Percentiles rank a stretch among this genome's conserved stretches.
Conservation (phyloP, 2,113 vertebrate species). For the Potamarius usumacintae region DNA sequence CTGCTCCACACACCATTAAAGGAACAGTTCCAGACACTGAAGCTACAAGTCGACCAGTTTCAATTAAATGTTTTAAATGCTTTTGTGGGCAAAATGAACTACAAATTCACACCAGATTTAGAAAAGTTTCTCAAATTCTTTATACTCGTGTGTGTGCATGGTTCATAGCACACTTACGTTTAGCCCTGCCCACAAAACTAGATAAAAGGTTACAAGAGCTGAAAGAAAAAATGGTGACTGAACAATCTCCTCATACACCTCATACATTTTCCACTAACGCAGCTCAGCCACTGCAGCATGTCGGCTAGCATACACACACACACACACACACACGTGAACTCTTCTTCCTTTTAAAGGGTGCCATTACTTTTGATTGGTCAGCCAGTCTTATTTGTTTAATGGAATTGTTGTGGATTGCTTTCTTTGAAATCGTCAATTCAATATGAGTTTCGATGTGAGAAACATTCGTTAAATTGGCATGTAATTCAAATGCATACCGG, state of each 20-base stretch:
- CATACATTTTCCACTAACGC: not conserved
- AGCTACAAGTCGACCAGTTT: not conserved
- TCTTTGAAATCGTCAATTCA: not conserved
- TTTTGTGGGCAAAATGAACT: not conserved
- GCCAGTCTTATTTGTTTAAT: not conserved
- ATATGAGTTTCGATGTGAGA: not conserved
- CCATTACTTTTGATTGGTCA: not conserved
- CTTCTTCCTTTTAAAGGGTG: not conserved
- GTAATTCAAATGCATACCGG: no score
- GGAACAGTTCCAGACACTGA: not conserved
- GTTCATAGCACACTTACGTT: not conserved
- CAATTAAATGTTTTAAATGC: not conserved
- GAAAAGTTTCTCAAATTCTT: not conserved
- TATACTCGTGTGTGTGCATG: not conserved
- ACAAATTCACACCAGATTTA: not conserved
- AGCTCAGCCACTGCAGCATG: not conserved
- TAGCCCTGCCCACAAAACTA: not conserved
- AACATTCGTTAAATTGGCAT: no score
- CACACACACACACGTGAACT: no score
- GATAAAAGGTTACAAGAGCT: not conserved
- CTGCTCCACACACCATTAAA: not conserved
- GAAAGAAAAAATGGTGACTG: not conserved
- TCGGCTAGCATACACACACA: not conserved
- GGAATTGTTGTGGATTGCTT: not conserved
- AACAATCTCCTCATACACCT: fast-evolving